Conservation (phyloP, 2,113 vertebrate genomes). For the Myotis lucifugus region DNA sequence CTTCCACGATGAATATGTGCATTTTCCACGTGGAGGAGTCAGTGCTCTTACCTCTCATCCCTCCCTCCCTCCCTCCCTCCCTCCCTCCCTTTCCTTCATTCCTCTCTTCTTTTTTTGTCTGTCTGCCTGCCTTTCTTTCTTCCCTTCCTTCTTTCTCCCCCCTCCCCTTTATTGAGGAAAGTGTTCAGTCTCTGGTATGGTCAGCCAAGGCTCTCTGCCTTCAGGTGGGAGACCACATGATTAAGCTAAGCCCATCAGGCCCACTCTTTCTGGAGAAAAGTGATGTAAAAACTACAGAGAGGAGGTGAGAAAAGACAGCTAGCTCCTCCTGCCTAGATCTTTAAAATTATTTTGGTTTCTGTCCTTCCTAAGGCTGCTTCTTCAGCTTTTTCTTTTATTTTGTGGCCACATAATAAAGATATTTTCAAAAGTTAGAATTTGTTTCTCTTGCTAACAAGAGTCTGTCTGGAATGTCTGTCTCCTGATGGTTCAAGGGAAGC, state of each 20-base stretch:
- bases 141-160: too few species aligned
- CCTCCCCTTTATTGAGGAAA: background rate
- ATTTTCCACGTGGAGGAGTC: background rate
- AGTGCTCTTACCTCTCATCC: background rate
- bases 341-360: background rate
- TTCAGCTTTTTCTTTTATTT: constrained; percentile 2
- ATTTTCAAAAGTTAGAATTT: background rate
- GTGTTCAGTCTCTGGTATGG: background rate
- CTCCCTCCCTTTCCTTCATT: background rate
- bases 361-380: background rate
- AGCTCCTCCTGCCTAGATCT: background rate
- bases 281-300: background rate
- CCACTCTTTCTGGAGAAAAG: background rate
- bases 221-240: background rate
- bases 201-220: background rate
- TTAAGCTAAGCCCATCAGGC: background rate
- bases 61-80: too few species aligned
- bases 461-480: background rate
- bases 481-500: background rate
- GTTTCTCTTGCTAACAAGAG: background rate
- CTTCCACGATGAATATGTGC: background rate
- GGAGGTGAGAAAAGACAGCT: background rate
- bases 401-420: background rate
- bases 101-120: too few species aligned
- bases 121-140: too few species aligned